These are phyloP conservation scores for Alfaro cultratus DNA, from an alignment of 2,797 vertebrate species.

Conservation along the genomic window DNA sequence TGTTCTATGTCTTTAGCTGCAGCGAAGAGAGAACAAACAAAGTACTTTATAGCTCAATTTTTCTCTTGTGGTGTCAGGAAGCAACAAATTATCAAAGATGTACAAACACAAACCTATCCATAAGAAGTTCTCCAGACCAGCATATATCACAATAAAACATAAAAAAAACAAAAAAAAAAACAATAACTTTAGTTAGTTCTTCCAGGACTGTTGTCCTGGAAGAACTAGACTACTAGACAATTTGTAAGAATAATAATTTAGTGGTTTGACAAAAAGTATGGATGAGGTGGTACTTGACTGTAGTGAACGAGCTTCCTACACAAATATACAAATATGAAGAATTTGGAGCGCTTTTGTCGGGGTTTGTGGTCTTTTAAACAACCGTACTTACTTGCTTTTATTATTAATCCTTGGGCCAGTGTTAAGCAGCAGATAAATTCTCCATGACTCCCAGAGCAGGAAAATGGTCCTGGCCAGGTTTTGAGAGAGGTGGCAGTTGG, in stretches of 20 bases:
- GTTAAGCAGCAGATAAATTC: not conserved
- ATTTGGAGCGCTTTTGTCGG: not conserved
- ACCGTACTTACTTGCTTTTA: not conserved
- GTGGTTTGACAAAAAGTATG: not conserved
- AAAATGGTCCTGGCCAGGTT: constrained; percentile 20
- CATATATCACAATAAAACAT: not conserved
- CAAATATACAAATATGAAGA: not conserved
- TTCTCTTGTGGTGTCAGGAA: not conserved
- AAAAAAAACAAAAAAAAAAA: not conserved
- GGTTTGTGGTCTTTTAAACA: not conserved
- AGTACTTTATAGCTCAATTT: not conserved
- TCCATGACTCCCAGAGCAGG: constrained; percentile 7
- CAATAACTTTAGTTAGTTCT: not conserved
- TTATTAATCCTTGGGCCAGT: not conserved
- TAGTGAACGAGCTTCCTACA: not conserved
- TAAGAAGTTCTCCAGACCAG: not conserved
- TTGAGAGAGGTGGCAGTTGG: constrained; percentile 33
- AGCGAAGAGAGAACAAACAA: constrained; percentile 4
- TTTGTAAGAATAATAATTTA: not conserved
- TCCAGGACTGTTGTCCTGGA: not conserved
- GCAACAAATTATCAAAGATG: not conserved
- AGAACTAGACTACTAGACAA: not conserved
- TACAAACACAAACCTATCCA: not conserved
- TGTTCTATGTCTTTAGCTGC: not conserved
- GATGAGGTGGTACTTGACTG: not conserved